Evolutionary conservation across 2,113 vertebrate species (phyloP).

Genomic region (Pelmatolapia mariae): DNA sequence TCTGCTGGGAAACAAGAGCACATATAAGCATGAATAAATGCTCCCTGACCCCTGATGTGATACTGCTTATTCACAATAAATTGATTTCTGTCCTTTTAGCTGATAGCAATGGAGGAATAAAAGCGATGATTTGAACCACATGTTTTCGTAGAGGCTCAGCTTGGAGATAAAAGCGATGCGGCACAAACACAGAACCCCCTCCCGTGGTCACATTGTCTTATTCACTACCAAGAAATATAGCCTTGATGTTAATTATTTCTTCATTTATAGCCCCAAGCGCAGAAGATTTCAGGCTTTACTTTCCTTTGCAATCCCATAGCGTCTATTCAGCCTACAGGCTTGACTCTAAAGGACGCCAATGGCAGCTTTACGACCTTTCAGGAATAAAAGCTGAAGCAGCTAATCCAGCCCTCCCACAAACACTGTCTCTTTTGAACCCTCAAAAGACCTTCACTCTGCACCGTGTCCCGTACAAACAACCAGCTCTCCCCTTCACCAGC

Average conservation of each 20-base stretch:
- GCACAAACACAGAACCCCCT: background rate
- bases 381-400: constrained; percentile 51
- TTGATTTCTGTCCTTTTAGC: background rate
- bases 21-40: background rate
- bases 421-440: constrained; percentile 13
- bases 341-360: constrained; percentile 41
- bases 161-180: background rate
- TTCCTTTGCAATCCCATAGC: constrained; percentile 27
- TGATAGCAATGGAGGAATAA: background rate
- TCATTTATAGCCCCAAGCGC: background rate
- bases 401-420: constrained; percentile 48
- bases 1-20: background rate
- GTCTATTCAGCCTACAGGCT: constrained; percentile 10
- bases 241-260: background rate
- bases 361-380: constrained; percentile 66
- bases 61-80: background rate
- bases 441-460: constrained; percentile 6
- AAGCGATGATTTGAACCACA: background rate
- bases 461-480: background rate
- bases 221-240: background rate
- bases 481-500: background rate
- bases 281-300: constrained; percentile 1
- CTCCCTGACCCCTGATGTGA: background rate
- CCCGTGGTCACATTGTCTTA: background rate
- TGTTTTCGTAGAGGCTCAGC: background rate